Conservation (phyloP, 2,113 vertebrate genomes). For the Spea multiplicata region DNA sequence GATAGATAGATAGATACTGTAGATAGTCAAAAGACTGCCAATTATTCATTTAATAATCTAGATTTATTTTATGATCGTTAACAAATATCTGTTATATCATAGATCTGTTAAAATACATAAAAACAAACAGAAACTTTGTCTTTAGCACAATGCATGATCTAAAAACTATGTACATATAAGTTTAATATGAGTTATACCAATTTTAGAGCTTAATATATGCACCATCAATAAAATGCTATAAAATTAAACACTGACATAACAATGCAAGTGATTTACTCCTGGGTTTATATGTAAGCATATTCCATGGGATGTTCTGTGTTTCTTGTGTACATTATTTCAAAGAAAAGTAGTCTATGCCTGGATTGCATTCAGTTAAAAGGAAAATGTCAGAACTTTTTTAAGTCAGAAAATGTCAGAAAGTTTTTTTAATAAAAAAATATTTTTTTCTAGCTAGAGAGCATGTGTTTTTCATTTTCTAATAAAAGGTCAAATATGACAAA, state of each 20-base stretch:
- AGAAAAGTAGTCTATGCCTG: constrained; percentile 42
- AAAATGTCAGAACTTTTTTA: constrained; percentile 17
- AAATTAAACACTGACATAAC: background rate
- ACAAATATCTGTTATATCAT: too few species aligned
- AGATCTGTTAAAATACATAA: background rate
- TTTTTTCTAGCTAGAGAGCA: constrained; percentile 19
- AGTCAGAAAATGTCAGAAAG: too few species aligned
- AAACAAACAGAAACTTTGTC: background rate
- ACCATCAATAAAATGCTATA: background rate
- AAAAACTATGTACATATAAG: background rate
- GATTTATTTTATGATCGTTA: too few species aligned
- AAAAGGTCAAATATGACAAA: constrained; percentile 42
- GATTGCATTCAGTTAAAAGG: constrained; percentile 41
- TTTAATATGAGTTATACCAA: background rate
- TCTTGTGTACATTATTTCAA: constrained; percentile 27
- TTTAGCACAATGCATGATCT: background rate
- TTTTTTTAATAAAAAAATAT: constrained; percentile 31
- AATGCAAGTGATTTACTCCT: constrained; percentile 37
- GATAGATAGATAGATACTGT: too few species aligned
- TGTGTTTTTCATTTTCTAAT: constrained; percentile 38
- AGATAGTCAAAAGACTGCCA: too few species aligned
- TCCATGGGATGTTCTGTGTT: constrained; percentile 20
- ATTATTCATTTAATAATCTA: too few species aligned
- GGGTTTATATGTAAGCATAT: constrained; percentile 41
- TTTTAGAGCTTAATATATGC: background rate